Conservation (phyloP, 2,888 invertebrate species). For the Drosophila testacea region DNA sequence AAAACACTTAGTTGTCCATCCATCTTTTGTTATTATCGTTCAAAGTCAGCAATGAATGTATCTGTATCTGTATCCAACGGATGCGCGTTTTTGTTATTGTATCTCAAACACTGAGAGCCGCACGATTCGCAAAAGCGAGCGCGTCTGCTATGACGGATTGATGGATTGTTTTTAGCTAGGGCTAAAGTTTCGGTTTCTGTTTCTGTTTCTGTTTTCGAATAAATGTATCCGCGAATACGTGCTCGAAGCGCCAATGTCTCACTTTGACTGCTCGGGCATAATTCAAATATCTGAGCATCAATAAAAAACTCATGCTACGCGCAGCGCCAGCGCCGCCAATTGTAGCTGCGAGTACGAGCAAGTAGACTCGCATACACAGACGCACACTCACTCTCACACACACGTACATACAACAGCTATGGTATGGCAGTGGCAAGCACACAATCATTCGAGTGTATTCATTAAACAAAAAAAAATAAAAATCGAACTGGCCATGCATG, state of each 20-base stretch:
- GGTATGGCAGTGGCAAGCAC: constrained; percentile 44
- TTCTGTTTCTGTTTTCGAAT: constrained; percentile 46
- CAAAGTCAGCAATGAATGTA: constrained; percentile 51
- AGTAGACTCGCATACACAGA: constrained; percentile 45
- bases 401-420: constrained; percentile 32
- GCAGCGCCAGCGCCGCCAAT: constrained; percentile 74
- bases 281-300: constrained; percentile 86
- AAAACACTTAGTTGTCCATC: constrained; percentile 76
- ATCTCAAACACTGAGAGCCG: constrained; percentile 30
- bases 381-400: constrained; percentile 12
- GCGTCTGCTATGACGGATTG: constrained; percentile 66
- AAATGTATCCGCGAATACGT: constrained; percentile 85
- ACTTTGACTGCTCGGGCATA: constrained; percentile 86
- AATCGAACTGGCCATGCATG: constrained; percentile 57
- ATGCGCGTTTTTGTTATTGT: constrained; percentile 49
- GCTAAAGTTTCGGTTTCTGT: constrained; percentile 47
- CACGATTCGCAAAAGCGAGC: constrained; percentile 52
- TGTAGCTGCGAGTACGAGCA: constrained; percentile 74
- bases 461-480: constrained; percentile 54
- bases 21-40: constrained; percentile 68
- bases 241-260: constrained; percentile 86
- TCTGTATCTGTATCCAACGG: constrained; percentile 56
- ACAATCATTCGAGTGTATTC: constrained; percentile 71
- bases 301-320: constrained; percentile 82
- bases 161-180: constrained; percentile 56